Base-by-base conservation (phyloP, 2,888 invertebrate genomes). In the Zygogramma bicolorata region DNA sequence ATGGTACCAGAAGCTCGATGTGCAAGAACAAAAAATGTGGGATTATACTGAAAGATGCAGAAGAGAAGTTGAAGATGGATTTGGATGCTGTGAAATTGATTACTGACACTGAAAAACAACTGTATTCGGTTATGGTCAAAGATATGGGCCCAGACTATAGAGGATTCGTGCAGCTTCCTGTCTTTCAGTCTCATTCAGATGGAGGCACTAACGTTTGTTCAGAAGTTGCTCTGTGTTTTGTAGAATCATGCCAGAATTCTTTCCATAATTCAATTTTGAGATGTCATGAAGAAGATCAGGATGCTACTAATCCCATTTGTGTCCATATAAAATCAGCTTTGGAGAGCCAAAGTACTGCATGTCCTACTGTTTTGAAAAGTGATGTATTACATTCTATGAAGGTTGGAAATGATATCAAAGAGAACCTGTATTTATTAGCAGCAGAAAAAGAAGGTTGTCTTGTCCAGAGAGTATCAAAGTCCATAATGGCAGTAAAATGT, bases 1-100 rank as follows among this genome's bases (percentile, higher is more conserved):
- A 94, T 86, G 95, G 95, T 2, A 93, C 93, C 0, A 88, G 94
- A 66, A 92, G 93, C n/a, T 88, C 90, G 22, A 90, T 90, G 75
- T 94, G 94, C 83, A 93, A 93, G 85, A 94, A 93, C 83, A 92
- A 91, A 83, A 86, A 88, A 13, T 94, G 94, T 84, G 90, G 91
- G 84, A 90, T 89, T 15, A 89, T 92, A 0, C 92, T 93, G 80
- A 92, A 92, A 83, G 90, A 91, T 83, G 89, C 87, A 1, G 88
- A 88, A 60, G 90, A 88, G 79, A 90, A 88, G 83, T 87, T 87
- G 81, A 91, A 88, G 84, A 85, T 89, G 5, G 90, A 90, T 31
- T 89, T 91, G 0, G 92, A 93, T 79, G 92, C 92, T 15, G 91
- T 92, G 65, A 91, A 91, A 82, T 87, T 95, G 38, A 87, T 91